phyloP scores from a whole-genome alignment of 2,888 invertebrate genomes.

The Lottia scabra region DNA sequence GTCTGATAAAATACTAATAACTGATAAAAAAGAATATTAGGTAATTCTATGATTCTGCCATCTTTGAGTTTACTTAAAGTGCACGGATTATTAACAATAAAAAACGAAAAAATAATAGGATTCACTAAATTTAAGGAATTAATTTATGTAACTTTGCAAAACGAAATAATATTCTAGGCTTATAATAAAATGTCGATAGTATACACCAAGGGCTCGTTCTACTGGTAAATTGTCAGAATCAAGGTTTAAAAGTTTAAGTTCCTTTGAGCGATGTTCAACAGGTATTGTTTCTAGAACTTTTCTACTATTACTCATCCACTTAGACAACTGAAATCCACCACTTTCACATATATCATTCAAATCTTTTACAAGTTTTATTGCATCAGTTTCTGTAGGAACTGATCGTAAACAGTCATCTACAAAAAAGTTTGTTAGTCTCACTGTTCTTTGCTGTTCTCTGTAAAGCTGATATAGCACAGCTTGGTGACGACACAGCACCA shows the following conservation, averaged over 20 bases:
- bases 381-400: constrained; percentile 5
- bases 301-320: constrained; percentile 10
- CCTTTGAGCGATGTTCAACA: constrained; percentile 10
- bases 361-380: not conserved
- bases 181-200: no score
- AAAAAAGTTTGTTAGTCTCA: constrained; percentile 11
- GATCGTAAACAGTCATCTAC: constrained; percentile 22
- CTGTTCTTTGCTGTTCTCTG: not conserved
- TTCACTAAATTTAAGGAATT: no score
- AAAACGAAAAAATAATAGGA: no score
- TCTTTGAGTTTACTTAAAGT: no score
- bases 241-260: constrained; percentile 8
- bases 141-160: no score
- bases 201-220: constrained; percentile 16
- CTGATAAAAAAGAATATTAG: no score
- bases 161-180: no score
- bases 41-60: no score
- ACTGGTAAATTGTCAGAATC: not conserved
- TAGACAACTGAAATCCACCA: constrained; percentile 20
- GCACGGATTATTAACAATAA: no score
- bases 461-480: constrained; percentile 15
- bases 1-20: no score
- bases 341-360: not conserved
- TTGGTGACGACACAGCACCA: constrained; percentile 19
- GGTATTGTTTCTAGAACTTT: constrained; percentile 12